phyloP scores from a whole-genome alignment of 2,888 invertebrate genomes.

The Drosophila algonquin region DNA sequence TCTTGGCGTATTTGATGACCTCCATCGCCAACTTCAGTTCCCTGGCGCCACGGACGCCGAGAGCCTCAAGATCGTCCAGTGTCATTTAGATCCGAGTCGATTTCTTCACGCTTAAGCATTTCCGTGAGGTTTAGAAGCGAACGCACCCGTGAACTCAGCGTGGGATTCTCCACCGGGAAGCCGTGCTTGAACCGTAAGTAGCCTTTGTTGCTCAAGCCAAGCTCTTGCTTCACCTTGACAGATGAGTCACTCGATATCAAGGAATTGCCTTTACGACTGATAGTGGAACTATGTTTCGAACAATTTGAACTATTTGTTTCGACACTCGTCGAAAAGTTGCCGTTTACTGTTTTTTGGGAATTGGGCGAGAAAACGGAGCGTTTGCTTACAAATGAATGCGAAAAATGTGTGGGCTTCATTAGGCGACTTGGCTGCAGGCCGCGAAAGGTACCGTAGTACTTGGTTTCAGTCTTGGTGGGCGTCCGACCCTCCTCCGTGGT shows the following conservation, averaged over 20 bases:
- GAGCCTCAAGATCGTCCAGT: slow-evolving; percentile 62
- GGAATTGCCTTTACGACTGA: neutral
- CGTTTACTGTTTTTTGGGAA: too few species aligned
- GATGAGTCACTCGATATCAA: too few species aligned
- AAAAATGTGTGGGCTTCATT: slow-evolving; percentile 33
- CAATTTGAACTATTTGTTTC: neutral
- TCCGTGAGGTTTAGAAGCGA: slow-evolving; percentile 56
- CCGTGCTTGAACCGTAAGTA: too few species aligned
- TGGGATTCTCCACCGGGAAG: slow-evolving; percentile 56
- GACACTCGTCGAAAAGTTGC: neutral
- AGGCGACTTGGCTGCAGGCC: slow-evolving; percentile 7
- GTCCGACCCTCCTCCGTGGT: neutral
- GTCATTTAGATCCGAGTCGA: slow-evolving; percentile 68
- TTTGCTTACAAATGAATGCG: slow-evolving; percentile 49
- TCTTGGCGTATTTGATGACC: slow-evolving; percentile 58
- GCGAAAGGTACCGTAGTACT: neutral
- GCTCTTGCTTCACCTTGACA: too few species aligned
- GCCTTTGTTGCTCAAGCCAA: too few species aligned
- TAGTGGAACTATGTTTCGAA: neutral
- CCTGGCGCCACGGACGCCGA: slow-evolving; percentile 67
- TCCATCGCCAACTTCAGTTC: slow-evolving; percentile 62
- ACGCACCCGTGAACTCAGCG: slow-evolving; percentile 63
- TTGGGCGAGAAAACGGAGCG: too few species aligned
- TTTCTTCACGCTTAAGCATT: slow-evolving; percentile 74
- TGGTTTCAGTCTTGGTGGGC: slow-evolving; percentile 13